These are phyloP conservation scores for Crotophaga sulcirostris DNA, from an alignment of 2,113 vertebrate species.

Conservation along the genomic window DNA sequence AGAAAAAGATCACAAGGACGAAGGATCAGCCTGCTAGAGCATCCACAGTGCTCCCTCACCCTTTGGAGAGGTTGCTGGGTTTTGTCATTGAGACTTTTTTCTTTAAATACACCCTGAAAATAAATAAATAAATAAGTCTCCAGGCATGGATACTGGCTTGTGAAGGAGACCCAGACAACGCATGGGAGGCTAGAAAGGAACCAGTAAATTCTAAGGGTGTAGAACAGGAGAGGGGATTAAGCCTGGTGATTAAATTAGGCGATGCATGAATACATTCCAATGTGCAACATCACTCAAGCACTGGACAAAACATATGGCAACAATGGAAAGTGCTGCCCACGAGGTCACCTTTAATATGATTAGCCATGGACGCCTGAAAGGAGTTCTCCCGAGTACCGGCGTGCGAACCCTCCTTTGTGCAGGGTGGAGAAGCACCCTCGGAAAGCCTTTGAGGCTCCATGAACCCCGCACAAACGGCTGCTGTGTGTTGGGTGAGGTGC, in stretches of 20 bases:
- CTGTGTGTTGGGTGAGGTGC: conserved; percentile 79
- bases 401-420: conserved; percentile 67
- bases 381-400: conserved; percentile 43
- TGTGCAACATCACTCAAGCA: conserved; percentile 83
- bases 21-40: background rate
- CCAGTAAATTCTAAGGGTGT: conserved; percentile 39
- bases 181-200: background rate
- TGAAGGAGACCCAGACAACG: conserved; percentile 18
- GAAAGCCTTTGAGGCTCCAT: conserved; percentile 69
- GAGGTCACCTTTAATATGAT: conserved; percentile 86
- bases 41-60: background rate
- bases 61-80: background rate
- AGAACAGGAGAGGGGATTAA: conserved; percentile 66
- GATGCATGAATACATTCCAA: conserved; percentile 85
- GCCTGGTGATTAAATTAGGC: conserved; percentile 81
- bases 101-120: background rate
- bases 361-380: conserved; percentile 80
- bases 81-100: background rate
- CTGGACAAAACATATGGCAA: conserved; percentile 82
- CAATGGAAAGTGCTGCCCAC: conserved; percentile 73
- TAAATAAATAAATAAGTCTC: background rate
- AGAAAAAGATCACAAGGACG: background rate
- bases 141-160: background rate
- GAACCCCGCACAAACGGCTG: conserved; percentile 63
- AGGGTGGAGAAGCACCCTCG: conserved; percentile 21